phyloP scores from a whole-genome alignment of 92 coral and sea anemone genomes.

The Phenganax marumi region DNA sequence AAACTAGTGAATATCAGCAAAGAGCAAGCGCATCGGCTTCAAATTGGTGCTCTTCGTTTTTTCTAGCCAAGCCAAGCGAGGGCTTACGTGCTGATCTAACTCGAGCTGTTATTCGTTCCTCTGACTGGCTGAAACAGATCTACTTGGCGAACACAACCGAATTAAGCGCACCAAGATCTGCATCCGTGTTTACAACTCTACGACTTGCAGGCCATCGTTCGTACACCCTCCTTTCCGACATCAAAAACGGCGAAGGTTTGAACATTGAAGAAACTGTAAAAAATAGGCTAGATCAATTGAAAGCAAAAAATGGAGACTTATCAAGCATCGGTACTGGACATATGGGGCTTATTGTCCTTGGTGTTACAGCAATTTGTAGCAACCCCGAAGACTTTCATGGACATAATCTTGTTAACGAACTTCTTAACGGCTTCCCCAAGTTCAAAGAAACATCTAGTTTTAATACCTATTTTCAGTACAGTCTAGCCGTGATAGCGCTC shows the following conservation, averaged over 20 bases:
- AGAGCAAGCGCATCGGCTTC: background rate
- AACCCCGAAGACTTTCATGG: constrained; percentile 60
- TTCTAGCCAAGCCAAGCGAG: background rate
- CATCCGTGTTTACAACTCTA: too few species aligned
- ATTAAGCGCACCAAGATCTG: background rate
- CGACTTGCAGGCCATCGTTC: too few species aligned
- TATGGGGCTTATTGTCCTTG: constrained; percentile 32
- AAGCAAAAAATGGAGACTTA: background rate
- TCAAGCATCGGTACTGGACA: constrained; percentile 1
- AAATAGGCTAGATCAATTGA: background rate
- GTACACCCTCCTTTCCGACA: too few species aligned
- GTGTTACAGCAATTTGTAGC: constrained; percentile 61
- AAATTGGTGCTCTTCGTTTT: background rate
- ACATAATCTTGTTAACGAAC: constrained; percentile 46
- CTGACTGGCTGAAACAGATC: constrained; percentile 67
- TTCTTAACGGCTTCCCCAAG: constrained; percentile 50
- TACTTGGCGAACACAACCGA: constrained; percentile 37
- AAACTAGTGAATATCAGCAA: background rate
- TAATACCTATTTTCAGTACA: constrained; percentile 64
- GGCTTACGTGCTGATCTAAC: constrained; percentile 62
- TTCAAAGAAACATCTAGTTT: constrained; percentile 46
- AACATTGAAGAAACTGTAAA: constrained; percentile 22
- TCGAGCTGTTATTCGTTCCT: constrained; percentile 72
- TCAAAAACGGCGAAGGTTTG: background rate
- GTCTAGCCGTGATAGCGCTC: constrained; percentile 64